Base-by-base conservation (phyloP, 2,888 invertebrate species). In the Pterostichus madidus region DNA sequence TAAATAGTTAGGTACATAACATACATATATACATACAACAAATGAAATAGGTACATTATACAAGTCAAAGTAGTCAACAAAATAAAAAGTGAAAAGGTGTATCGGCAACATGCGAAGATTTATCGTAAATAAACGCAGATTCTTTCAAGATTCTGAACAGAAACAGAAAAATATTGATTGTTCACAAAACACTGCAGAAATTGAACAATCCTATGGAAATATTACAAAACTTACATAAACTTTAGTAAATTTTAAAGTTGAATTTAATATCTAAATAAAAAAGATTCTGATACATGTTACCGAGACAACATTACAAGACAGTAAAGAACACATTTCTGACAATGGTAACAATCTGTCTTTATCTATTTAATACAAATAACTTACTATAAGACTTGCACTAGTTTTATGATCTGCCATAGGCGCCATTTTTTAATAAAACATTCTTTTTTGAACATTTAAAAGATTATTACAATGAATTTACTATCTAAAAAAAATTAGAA, bases 271-370 rank as follows among this genome's bases (percentile, higher is more conserved):
- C 31, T 46, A 24, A 24, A 24, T 6, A 10, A 49, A 46, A 10
- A 13, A 24, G 15, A 7, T 46, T 13, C 17, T 32, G 13, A 10
- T 10, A 35, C 77, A 77, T 77, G 77, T 75, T 75, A 81, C 81
- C 81, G 81, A 81, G 81, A 81, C 81, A 81, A 81, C 81, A 81
- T 81, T 77, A 68, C 83, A 83, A 83, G 83, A 83, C 83, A 83
- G 77, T 83, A 83, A 83, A 77, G 77, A 81, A 81, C 73, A 83
- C 77, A 68, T 83, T 59, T 83, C 68, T 83, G 59, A 83, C 61
- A 83, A 77, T 83, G 83, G 83, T 83, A 83, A 83, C 83, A 83
- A 77, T 77, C 81, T 81, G 81, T 81, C 81, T 81, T 81, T 73
- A 80, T 71, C 49, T 71, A 64, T 39, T 59, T 35, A 59, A 31